These are phyloP conservation scores for Druon quercuslanigerum DNA, from an alignment of 1,140 invertebrate species.

Conservation along the genomic window DNA sequence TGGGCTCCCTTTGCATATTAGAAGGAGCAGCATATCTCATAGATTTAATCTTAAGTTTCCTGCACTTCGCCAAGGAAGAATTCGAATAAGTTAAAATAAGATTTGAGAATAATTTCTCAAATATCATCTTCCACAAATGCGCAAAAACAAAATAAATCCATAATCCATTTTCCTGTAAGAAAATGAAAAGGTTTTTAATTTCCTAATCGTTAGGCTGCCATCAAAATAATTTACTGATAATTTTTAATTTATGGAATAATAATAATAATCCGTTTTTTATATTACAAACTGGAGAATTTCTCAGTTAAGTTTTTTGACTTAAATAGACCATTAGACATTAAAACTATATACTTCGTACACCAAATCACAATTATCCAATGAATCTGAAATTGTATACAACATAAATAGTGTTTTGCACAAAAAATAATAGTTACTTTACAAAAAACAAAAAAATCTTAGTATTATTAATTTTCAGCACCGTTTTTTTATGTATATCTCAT, in stretches of 20 bases:
- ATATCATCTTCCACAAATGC: too few species aligned
- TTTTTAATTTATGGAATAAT: too few species aligned
- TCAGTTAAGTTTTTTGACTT: not conserved
- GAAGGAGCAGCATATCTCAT: slow-evolving; percentile 85
- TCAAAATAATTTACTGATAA: too few species aligned
- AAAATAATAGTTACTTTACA: too few species aligned
- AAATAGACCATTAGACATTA: slow-evolving; percentile 7
- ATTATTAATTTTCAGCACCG: not conserved
- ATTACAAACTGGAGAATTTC: too few species aligned
- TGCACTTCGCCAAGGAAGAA: slow-evolving; percentile 83
- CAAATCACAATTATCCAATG: not conserved
- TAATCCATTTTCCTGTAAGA: too few species aligned
- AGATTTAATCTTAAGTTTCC: slow-evolving; percentile 84
- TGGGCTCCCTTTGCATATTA: slow-evolving; percentile 86
- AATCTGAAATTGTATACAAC: not conserved
- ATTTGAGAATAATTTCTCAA: not conserved
- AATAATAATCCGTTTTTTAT: too few species aligned
- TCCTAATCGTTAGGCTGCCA: too few species aligned
- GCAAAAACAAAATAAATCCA: too few species aligned
- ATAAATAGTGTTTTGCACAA: not conserved
- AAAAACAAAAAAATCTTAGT: not conserved
- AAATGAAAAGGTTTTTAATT: too few species aligned
- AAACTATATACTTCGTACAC: not conserved
- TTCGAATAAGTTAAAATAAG: slow-evolving; percentile 48
- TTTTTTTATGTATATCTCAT: not conserved